Base-by-base conservation (phyloP, 1,140 invertebrate genomes). In the Heliconius hewitsoni region DNA sequence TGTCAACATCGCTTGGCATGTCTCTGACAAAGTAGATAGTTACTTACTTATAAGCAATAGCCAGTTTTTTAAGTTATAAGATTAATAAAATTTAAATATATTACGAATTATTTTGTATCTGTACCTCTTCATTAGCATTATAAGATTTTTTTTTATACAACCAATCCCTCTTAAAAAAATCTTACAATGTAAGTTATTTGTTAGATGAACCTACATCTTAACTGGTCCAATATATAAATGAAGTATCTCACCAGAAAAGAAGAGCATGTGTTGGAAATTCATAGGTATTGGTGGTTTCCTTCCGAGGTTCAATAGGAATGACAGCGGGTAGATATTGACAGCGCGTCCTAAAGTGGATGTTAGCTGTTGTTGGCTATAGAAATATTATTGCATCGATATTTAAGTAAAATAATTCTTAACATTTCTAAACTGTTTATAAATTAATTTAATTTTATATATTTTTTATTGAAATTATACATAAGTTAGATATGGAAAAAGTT, bases 211-310 rank as follows among this genome's bases (percentile, higher is more conserved):
- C 2, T 9, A n/a, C 19, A 57, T 57, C 8, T 3, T n/a, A 57
- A 57, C 8, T 19, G 8, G 1, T n/a, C 18, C 19, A 27, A n/a
- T 66, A 27, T 27, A 66, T 4, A 9, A 60, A 60, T 37, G 18
- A 37, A 39, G 13, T 42, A 82, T 94, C 94, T 95, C 93, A 98
- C 98, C 99, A 82, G 98, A 97, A 95, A 99, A 99, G 93, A 99
- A 99, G n/a, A 99, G 96, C 98, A 99, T 99, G 92, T 99, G 99
- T 92, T 99, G 99, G 93, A 99, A 99, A 93, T 98, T 99, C 79
- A 96, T 93, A 1, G 98, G 96, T 88, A 99, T 99, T 92, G 98
- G 98, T 19, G 98, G 98, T 86, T 97, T 98, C 70, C 99, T 95
- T 52, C 98, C 98, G 11, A 99, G 95, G 94, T 99, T 99, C 39